phyloP scores from a whole-genome alignment of 2,888 invertebrate genomes.

The Theretra japonica region DNA sequence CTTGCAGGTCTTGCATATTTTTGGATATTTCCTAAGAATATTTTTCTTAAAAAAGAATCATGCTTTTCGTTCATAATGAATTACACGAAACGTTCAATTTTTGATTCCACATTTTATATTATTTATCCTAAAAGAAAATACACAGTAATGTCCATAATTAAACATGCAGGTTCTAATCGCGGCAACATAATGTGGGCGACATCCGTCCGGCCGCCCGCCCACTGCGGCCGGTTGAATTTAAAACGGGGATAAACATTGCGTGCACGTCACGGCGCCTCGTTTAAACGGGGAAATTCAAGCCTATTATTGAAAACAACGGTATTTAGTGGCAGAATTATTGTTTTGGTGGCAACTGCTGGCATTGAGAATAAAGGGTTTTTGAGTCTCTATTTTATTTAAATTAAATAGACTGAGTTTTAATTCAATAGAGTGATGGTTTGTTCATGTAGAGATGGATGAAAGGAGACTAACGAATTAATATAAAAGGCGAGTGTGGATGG shows the following conservation, averaged over 20 bases:
- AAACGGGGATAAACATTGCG: conserved; percentile 44
- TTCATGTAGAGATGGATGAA: too few relatives aligned
- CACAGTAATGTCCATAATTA: background rate
- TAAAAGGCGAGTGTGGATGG: too few relatives aligned
- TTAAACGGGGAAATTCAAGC: conserved; percentile 34
- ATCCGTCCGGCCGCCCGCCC: conserved; percentile 42
- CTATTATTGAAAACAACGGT: conserved; percentile 34
- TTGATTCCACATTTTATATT: background rate
- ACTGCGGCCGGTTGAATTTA: conserved; percentile 51
- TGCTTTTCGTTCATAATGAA: too few relatives aligned
- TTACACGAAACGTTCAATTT: background rate
- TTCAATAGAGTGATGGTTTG: too few relatives aligned
- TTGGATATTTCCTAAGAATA: too few relatives aligned
- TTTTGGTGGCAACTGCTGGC: background rate
- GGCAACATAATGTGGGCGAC: conserved; percentile 34
- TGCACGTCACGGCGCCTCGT: conserved; percentile 29
- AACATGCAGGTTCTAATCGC: conserved; percentile 18
- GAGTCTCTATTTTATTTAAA: background rate
- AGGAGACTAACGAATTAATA: too few relatives aligned
- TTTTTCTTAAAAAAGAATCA: too few relatives aligned
- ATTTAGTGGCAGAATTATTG: background rate
- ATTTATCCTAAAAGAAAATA: background rate
- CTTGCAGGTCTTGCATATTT: too few relatives aligned
- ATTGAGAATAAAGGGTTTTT: background rate
- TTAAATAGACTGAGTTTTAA: too few relatives aligned